phyloP scores from a whole-genome alignment of 2,888 invertebrate species.

The Lepidochrysops patricia region DNA sequence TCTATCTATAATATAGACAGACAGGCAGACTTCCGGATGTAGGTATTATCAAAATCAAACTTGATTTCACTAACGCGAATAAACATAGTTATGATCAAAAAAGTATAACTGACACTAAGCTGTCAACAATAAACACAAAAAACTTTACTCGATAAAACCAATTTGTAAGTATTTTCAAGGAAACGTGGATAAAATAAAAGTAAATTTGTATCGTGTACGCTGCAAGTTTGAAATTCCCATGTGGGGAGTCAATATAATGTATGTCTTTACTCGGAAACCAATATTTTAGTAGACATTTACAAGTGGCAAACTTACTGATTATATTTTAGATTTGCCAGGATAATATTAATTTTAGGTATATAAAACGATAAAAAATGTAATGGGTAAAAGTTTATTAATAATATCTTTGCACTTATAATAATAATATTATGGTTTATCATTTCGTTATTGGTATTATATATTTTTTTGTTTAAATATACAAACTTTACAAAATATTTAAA shows the following conservation, averaged over 20 bases:
- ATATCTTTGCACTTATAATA: too few relatives aligned
- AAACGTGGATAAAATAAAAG: background rate
- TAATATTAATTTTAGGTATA: background rate
- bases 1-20: too few relatives aligned
- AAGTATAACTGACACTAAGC: background rate
- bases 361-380: too few relatives aligned
- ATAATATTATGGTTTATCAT: too few relatives aligned
- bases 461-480: too few relatives aligned
- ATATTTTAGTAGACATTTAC: background rate
- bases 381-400: too few relatives aligned
- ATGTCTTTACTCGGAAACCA: background rate
- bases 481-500: too few relatives aligned
- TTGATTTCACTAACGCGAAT: too few relatives aligned
- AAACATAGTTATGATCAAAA: background rate
- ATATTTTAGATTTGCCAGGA: background rate
- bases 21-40: too few relatives aligned
- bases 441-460: too few relatives aligned
- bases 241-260: slow-evolving; percentile 1
- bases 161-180: background rate
- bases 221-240: background rate
- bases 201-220: background rate
- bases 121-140: background rate
- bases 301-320: background rate
- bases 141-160: background rate
- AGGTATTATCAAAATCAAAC: too few relatives aligned